A percentile compares a stretch with the other conserved stretches of the same genome.
Conservation (phyloP, 2,797 vertebrate genomes). For the Galaxias olidus region DNA sequence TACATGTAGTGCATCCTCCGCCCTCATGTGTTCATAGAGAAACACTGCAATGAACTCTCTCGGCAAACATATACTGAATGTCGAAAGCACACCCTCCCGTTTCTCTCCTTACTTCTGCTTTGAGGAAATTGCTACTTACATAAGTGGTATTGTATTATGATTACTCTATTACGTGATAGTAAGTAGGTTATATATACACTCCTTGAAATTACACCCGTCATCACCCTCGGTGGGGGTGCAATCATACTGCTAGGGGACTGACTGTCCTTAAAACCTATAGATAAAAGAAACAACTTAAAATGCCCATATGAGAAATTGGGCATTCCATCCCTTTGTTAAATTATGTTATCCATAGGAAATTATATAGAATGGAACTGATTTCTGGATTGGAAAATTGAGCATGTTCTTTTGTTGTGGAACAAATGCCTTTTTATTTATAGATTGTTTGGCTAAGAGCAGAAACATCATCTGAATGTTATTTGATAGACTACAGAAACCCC, state of each 20-base stretch:
- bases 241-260: constrained; percentile 10
- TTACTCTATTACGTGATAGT: constrained; percentile 54
- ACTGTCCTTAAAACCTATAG: background rate
- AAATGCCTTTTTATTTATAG: too few relatives aligned
- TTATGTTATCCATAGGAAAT: constrained; percentile 19
- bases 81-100: too few relatives aligned
- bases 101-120: constrained; percentile 33
- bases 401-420: too few relatives aligned
- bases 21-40: constrained; percentile 54
- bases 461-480: too few relatives aligned
- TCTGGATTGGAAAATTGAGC: too few relatives aligned
- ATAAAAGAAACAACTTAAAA: background rate
- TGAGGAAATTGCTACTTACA: constrained; percentile 67
- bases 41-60: constrained; percentile 29
- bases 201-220: constrained; percentile 32
- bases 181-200: constrained; percentile 43
- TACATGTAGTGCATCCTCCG: constrained; percentile 41
- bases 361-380: constrained; percentile 12
- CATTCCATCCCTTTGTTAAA: constrained; percentile 14
- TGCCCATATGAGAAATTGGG: background rate
- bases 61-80: too few relatives aligned
- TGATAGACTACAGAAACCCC: constrained; percentile 15
- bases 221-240: constrained; percentile 52
- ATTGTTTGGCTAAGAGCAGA: too few relatives aligned
- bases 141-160: constrained; percentile 62